phyloP scores from a whole-genome alignment of 2,113 vertebrate species.

The Cephalopholis sonnerati region DNA sequence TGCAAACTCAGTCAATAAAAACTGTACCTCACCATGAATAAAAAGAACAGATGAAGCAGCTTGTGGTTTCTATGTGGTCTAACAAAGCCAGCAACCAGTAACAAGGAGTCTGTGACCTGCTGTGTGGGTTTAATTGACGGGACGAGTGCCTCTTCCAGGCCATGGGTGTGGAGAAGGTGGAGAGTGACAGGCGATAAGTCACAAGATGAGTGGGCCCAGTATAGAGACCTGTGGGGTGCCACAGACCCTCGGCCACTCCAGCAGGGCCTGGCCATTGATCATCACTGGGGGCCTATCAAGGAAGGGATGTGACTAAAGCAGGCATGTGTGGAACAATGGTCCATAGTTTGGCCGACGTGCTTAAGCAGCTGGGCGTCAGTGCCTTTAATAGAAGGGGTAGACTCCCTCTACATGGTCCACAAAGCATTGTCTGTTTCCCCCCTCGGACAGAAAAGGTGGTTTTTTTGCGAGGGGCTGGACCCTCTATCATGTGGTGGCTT shows the following conservation, averaged over 20 bases:
- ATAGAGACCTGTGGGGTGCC: conserved; percentile 79
- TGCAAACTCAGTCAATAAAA: conserved; percentile 72
- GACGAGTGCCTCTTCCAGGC: conserved; percentile 77
- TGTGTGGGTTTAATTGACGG: conserved; percentile 75
- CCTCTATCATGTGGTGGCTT: conserved; percentile 83
- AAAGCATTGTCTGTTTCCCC: conserved; percentile 86
- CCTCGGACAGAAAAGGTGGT: conserved; percentile 80
- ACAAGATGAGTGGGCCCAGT: conserved; percentile 78
- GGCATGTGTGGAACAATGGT: conserved; percentile 84
- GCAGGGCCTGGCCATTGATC: conserved; percentile 80
- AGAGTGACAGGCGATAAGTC: conserved; percentile 80
- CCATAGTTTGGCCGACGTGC: conserved; percentile 84
- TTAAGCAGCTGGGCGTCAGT: conserved; percentile 87
- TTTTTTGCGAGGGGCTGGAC: conserved; percentile 76
- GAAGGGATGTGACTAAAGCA: conserved; percentile 85
- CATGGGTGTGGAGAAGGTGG: conserved; percentile 73
- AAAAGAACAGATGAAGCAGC: conserved; percentile 3
- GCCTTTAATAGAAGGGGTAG: conserved; percentile 82
- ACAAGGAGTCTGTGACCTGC: conserved; percentile 61
- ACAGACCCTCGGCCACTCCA: conserved; percentile 66
- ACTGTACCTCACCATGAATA: background rate
- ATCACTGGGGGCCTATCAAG: conserved; percentile 80
- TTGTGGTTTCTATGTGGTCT: conserved; percentile 47
- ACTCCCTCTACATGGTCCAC: conserved; percentile 81
- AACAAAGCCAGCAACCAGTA: conserved; percentile 55